Conservation (phyloP, 2,888 invertebrate species). For the Calameuta pallipes region DNA sequence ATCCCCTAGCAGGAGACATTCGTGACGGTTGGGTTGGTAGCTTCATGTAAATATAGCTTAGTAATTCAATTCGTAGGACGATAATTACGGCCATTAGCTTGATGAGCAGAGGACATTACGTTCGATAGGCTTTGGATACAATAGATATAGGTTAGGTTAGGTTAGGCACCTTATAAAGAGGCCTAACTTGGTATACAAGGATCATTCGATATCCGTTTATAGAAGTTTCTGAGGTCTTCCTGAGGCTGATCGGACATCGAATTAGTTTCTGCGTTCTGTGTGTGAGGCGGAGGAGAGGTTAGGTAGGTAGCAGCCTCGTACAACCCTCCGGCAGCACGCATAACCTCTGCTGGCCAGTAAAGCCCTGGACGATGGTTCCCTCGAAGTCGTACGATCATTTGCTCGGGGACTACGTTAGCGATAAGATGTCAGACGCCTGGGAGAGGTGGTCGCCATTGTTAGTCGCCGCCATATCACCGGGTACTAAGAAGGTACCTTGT, state of each 20-base stretch:
- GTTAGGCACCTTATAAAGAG: neutral
- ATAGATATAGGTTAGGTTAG: neutral
- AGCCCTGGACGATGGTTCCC: neutral
- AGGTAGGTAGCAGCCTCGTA: neutral
- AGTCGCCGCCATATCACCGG: conserved; percentile 8
- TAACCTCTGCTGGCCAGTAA: neutral
- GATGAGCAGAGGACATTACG: conserved; percentile 32
- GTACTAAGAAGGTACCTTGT: neutral
- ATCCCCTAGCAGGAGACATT: neutral
- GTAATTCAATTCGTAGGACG: conserved; percentile 20
- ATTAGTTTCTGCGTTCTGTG: neutral
- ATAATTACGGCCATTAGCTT: conserved; percentile 34
- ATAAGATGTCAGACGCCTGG: conserved; percentile 13
- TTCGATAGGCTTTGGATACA: conserved; percentile 23
- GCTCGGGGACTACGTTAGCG: neutral
- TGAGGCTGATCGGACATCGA: neutral
- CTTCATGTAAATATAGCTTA: conserved; percentile 9
- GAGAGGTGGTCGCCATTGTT: conserved; percentile 11
- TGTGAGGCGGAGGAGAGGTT: too few relatives aligned
- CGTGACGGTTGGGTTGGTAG: neutral
- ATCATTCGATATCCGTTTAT: neutral
- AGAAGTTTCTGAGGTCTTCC: neutral
- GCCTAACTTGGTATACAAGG: neutral
- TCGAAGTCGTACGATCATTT: neutral
- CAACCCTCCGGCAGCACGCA: neutral